Conservation (phyloP, 2,113 vertebrate genomes). For the Pycnonotus jocosus region DNA sequence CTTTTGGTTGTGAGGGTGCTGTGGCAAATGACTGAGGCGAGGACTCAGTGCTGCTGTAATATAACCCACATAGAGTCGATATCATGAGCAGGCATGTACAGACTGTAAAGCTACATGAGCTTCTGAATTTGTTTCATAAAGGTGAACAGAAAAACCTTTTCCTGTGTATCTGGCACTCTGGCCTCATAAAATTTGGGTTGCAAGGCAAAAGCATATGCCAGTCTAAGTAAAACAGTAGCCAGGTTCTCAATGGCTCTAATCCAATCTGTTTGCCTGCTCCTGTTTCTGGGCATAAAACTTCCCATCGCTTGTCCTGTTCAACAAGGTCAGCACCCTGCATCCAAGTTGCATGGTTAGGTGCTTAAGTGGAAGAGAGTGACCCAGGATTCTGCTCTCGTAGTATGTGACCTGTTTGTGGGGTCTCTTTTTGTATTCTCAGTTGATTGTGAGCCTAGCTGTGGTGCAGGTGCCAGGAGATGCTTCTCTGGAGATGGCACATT, state of each 20-base stretch:
- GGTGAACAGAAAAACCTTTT: background rate
- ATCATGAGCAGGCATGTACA: background rate
- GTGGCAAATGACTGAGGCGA: background rate
- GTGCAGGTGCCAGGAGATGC: background rate
- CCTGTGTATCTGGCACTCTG: background rate
- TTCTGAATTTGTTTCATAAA: background rate
- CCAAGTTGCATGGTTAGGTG: background rate
- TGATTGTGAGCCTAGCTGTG: background rate
- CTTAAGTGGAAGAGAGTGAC: background rate
- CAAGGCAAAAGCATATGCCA: background rate
- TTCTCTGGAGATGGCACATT: background rate
- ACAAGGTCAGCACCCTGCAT: background rate
- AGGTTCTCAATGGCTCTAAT: background rate
- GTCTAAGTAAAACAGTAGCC: background rate
- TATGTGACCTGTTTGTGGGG: background rate
- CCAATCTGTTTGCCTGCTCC: background rate
- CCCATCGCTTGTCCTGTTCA: background rate
- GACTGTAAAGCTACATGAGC: background rate
- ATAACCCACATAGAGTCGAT: background rate
- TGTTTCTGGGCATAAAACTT: background rate
- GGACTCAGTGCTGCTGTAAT: background rate
- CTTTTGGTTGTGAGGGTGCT: background rate
- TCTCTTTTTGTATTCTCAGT: background rate
- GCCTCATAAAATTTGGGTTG: background rate
- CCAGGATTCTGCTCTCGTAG: background rate